These are phyloP conservation scores for Empidonax alnorum DNA, from an alignment of 2,113 vertebrate species.

Conservation along the genomic window DNA sequence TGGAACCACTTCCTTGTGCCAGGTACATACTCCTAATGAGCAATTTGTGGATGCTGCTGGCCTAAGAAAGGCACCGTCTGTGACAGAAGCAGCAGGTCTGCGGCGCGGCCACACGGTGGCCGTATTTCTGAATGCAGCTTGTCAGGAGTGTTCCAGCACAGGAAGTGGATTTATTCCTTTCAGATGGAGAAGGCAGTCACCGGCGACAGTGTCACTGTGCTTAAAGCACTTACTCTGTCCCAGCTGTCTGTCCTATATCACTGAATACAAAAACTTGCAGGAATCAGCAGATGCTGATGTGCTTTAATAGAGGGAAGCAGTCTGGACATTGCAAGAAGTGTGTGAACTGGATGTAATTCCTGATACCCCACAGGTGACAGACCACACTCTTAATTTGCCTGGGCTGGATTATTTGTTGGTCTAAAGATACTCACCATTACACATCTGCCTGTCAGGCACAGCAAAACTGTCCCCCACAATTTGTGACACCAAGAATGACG, in stretches of 20 bases:
- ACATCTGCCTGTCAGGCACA: background rate
- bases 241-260: accelerated
- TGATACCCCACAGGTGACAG: background rate
- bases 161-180: background rate
- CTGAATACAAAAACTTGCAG: background rate
- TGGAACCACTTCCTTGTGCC: background rate
- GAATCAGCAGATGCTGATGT: background rate
- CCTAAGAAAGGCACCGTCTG: background rate
- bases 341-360: background rate
- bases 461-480: accelerated
- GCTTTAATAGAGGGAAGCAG: background rate
- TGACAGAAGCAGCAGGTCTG: background rate
- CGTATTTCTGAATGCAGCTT: background rate
- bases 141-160: accelerated
- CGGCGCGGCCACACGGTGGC: constrained; percentile 48
- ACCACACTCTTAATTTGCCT: background rate
- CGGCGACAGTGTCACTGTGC: accelerated
- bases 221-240: background rate
- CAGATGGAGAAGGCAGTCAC: background rate
- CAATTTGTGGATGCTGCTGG: background rate
- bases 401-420: background rate
- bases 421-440: background rate
- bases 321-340: background rate
- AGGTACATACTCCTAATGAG: background rate
- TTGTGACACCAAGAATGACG: background rate